Conservation (phyloP, 1,140 invertebrate species). For the Drosophila kepulauana region DNA sequence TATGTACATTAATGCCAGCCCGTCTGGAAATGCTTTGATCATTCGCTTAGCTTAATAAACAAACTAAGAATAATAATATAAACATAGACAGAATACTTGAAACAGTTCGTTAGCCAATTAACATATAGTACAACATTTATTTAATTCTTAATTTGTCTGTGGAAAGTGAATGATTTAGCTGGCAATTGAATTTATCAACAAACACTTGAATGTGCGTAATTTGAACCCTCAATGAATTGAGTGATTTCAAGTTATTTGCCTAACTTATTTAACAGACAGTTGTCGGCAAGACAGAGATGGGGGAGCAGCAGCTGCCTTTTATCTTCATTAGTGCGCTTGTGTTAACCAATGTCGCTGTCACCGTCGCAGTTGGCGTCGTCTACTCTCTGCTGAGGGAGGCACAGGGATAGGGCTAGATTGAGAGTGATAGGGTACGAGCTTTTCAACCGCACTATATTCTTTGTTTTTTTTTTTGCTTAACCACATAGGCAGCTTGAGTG, state of each 20-base stretch:
- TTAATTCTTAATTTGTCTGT: conserved; percentile 26
- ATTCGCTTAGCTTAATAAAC: conserved; percentile 5
- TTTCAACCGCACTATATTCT: conserved; percentile 11
- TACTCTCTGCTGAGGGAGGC: neutral
- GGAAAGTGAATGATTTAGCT: conserved; percentile 13
- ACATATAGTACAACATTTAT: neutral
- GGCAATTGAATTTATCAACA: conserved; percentile 77
- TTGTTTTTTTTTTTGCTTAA: too few relatives aligned
- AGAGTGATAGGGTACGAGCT: conserved; percentile 4
- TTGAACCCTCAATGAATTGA: conserved; percentile 50
- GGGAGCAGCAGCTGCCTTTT: conserved; percentile 24
- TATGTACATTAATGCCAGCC: neutral
- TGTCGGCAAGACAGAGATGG: neutral
- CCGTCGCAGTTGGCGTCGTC: neutral
- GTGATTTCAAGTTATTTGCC: conserved; percentile 50
- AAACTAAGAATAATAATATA: conserved; percentile 20
- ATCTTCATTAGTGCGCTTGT: conserved; percentile 69
- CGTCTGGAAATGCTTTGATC: conserved; percentile 10
- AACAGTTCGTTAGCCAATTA: neutral
- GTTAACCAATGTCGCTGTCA: conserved; percentile 23
- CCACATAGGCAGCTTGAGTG: conserved; percentile 1
- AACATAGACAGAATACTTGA: conserved; percentile 19
- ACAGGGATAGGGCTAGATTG: neutral
- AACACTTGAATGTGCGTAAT: conserved; percentile 57
- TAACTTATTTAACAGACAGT: conserved; percentile 51